A percentile compares a stretch with the other conserved stretches of the same genome.
These are phyloP conservation scores for Agrilus cyanescens DNA, from an alignment of 2,888 invertebrate genomes.

Conservation along the genomic window DNA sequence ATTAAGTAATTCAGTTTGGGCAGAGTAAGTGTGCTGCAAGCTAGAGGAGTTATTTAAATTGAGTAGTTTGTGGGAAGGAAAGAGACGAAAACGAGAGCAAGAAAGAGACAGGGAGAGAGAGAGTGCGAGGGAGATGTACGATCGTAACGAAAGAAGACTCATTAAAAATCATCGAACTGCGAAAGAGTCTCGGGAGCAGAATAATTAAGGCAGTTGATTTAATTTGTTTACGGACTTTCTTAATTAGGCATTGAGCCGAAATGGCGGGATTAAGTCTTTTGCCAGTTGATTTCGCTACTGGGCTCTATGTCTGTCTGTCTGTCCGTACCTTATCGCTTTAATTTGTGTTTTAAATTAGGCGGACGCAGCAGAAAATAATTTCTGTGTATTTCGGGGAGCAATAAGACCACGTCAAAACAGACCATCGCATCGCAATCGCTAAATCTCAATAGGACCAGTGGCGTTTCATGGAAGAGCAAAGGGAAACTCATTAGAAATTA, in stretches of 20 bases:
- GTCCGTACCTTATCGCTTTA: slow-evolving; percentile 24
- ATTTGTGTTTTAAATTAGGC: slow-evolving; percentile 29
- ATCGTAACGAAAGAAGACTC: slow-evolving; percentile 3
- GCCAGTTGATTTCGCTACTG: background rate
- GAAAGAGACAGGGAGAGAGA: too few relatives aligned
- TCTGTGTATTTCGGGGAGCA: slow-evolving; percentile 10
- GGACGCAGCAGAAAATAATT: slow-evolving; percentile 22
- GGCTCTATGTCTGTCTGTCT: slow-evolving; percentile 1
- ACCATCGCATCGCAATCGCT: background rate
- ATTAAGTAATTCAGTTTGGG: too few relatives aligned
- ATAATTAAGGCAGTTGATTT: slow-evolving; percentile 25
- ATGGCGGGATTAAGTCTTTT: slow-evolving; percentile 4
- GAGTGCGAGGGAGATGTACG: too few relatives aligned
- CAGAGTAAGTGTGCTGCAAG: too few relatives aligned
- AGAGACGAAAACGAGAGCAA: too few relatives aligned
- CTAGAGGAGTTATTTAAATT: too few relatives aligned
- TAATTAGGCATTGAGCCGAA: slow-evolving; percentile 20
- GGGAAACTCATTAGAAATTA: too few relatives aligned
- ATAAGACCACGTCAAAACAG: slow-evolving; percentile 8
- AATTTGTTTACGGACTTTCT: slow-evolving; percentile 26
- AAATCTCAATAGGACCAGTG: too few relatives aligned
- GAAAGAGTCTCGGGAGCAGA: slow-evolving; percentile 7
- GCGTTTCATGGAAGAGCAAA: too few relatives aligned
- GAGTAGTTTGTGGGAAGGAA: too few relatives aligned
- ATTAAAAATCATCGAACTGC: slow-evolving; percentile 5